Conservation (phyloP, 2,113 vertebrate genomes). For the Semnornis frantzii region DNA sequence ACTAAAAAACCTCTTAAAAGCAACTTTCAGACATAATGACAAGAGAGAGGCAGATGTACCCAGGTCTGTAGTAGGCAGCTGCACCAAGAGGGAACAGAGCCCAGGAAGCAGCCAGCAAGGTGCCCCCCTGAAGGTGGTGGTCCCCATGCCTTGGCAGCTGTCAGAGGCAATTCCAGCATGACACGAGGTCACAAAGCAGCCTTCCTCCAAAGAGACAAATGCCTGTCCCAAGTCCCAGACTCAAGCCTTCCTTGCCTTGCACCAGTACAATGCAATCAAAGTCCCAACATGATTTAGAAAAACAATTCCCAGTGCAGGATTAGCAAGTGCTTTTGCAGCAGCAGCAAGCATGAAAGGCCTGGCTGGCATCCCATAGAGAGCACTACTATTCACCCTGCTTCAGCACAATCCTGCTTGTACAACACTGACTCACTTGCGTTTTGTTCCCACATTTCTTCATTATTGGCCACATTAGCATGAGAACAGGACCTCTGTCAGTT, state of each 20-base stretch:
- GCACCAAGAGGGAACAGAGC: background rate
- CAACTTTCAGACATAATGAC: background rate
- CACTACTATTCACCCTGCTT: slow-evolving; percentile 28
- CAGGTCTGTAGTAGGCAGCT: background rate
- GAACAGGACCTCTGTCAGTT: slow-evolving; percentile 11
- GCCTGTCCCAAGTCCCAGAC: background rate
- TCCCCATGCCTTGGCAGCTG: background rate
- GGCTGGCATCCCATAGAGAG: slow-evolving; percentile 34
- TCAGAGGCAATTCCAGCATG: slow-evolving; percentile 27
- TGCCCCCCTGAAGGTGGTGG: background rate
- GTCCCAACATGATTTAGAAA: slow-evolving; percentile 45
- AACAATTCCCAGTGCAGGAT: slow-evolving; percentile 57
- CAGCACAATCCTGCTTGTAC: slow-evolving; percentile 32
- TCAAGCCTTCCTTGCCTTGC: background rate
- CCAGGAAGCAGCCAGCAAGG: background rate
- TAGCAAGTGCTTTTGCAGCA: slow-evolving; percentile 19
- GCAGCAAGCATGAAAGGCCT: background rate
- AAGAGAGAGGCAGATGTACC: background rate
- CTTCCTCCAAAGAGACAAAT: background rate
- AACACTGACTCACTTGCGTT: background rate
- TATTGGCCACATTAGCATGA: slow-evolving; percentile 52
- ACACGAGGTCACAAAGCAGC: slow-evolving; percentile 5
- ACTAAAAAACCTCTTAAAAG: background rate
- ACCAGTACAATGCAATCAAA: slow-evolving; percentile 43
- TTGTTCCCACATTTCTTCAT: slow-evolving; percentile 52